These are phyloP conservation scores for Adela reaumurella DNA, from an alignment of 2,888 invertebrate genomes.

Conservation along the genomic window DNA sequence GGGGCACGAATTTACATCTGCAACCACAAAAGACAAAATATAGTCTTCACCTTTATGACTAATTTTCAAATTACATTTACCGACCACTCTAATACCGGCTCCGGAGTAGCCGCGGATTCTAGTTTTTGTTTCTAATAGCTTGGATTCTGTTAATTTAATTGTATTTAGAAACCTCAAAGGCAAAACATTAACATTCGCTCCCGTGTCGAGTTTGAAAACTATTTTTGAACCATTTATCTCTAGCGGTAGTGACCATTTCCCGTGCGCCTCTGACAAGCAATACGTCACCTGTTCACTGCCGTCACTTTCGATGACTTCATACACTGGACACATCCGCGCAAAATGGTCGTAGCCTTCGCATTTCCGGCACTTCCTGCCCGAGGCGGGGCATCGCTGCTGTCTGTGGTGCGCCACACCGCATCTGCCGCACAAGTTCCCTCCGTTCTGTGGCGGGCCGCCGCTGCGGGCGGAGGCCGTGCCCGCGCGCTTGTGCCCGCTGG, in stretches of 20 bases:
- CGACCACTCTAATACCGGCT: constrained; percentile 1
- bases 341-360: neutral
- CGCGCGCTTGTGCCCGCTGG: neutral
- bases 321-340: neutral
- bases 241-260: neutral
- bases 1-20: neutral
- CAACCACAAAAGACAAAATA: neutral
- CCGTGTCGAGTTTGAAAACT: constrained; percentile 13
- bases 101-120: constrained; percentile 1
- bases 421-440: neutral
- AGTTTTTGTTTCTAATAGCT: neutral
- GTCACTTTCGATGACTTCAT: neutral
- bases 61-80: constrained; percentile 4
- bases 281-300: neutral
- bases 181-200: constrained; percentile 14
- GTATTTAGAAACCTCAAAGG: constrained; percentile 5
- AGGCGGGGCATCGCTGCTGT: neutral
- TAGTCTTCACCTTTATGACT: constrained; percentile 3
- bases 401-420: neutral
- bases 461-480: neutral
- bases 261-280: neutral
- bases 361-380: neutral
- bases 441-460: neutral
- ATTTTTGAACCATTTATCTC: constrained; percentile 1
- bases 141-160: constrained; percentile 1